These are phyloP conservation scores for Dromiciops gliroides DNA, from an alignment of 2,113 vertebrate genomes.

Conservation along the genomic window DNA sequence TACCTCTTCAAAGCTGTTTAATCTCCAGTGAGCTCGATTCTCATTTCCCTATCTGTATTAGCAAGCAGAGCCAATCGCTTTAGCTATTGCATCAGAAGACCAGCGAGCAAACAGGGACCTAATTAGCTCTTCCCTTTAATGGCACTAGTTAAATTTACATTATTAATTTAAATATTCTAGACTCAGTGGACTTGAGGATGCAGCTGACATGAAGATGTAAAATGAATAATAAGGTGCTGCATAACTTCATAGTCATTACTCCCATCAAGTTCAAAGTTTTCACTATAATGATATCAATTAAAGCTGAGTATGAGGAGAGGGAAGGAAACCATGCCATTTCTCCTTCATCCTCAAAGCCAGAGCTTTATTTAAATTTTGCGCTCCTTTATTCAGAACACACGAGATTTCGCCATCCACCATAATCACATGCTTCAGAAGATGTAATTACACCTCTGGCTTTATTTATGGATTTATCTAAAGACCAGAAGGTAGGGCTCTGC, in stretches of 20 bases:
- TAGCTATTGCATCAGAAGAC: constrained; percentile 65
- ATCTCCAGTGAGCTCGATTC: constrained; percentile 63
- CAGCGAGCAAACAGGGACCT: constrained; percentile 79
- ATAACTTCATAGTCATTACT: constrained; percentile 71
- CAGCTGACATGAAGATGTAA: constrained; percentile 77
- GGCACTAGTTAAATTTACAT: constrained; percentile 80
- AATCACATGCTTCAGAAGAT: constrained; percentile 7
- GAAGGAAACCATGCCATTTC: constrained; percentile 46
- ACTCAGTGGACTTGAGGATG: constrained; percentile 76
- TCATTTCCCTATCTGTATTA: constrained; percentile 70
- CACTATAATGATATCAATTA: constrained; percentile 78
- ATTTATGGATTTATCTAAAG: constrained; percentile 53
- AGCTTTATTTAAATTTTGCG: constrained; percentile 18
- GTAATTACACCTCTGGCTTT: constrained; percentile 45
- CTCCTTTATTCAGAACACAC: background rate
- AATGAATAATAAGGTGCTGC: constrained; percentile 71
- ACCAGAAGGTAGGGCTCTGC: constrained; percentile 31
- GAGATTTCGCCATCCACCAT: constrained; percentile 27
- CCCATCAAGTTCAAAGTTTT: constrained; percentile 69
- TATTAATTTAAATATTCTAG: constrained; percentile 84
- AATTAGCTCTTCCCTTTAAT: constrained; percentile 85
- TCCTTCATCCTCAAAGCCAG: constrained; percentile 51
- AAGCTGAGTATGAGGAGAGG: constrained; percentile 61
- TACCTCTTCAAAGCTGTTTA: constrained; percentile 65
- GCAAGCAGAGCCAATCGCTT: constrained; percentile 67